Conservation (phyloP, 2,797 vertebrate genomes). For the Tragopan temminckii region DNA sequence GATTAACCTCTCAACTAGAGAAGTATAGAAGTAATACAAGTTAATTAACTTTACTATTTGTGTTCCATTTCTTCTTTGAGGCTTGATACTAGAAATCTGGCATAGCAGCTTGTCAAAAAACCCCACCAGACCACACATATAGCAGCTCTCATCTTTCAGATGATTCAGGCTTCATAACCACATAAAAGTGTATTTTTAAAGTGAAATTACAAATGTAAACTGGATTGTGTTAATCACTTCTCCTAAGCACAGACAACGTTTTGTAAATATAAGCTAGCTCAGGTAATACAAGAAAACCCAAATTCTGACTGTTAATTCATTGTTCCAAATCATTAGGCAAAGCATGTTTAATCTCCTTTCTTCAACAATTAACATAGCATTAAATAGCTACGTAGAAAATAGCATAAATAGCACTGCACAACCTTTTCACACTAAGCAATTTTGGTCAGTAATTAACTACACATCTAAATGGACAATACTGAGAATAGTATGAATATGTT, state of each 20-base stretch:
- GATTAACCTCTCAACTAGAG: neutral
- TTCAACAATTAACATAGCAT: neutral
- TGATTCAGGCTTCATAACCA: neutral
- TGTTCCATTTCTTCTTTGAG: neutral
- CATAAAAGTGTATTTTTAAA: neutral
- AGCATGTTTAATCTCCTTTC: slow-evolving; percentile 22
- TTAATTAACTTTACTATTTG: neutral
- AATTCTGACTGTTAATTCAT: slow-evolving; percentile 23
- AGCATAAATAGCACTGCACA: neutral
- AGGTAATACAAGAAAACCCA: slow-evolving; percentile 49
- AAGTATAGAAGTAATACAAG: neutral
- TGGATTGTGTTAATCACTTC: neutral
- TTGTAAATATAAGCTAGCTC: slow-evolving; percentile 11
- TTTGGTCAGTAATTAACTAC: slow-evolving; percentile 28
- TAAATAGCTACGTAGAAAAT: neutral
- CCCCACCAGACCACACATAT: neutral
- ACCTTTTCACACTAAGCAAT: neutral
- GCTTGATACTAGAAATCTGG: neutral
- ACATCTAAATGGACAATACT: slow-evolving; percentile 26
- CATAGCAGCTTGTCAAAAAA: neutral
- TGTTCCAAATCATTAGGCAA: slow-evolving; percentile 28
- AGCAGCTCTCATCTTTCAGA: neutral
- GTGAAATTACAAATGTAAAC: neutral
- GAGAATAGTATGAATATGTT: neutral
- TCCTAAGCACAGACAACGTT: neutral